Percentiles rank a stretch among this genome's conserved stretches.
Evolutionary conservation across 2,797 vertebrate species (phyloP).

Genomic region (Tragopan temminckii): DNA sequence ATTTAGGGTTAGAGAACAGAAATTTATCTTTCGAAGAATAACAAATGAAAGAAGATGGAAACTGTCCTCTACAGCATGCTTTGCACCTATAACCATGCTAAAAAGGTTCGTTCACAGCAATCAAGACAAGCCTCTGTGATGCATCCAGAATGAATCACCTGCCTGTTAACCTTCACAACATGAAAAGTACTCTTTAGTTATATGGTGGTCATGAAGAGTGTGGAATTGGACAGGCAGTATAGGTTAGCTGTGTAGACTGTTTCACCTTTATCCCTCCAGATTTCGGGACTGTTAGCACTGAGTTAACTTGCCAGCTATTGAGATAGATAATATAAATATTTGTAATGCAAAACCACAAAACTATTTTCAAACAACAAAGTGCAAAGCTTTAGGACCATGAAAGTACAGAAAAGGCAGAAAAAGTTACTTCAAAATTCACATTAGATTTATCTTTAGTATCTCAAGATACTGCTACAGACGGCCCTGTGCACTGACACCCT

Average conservation of each 20-base stretch:
- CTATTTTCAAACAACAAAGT: not conserved
- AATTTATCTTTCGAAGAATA: conserved; percentile 15
- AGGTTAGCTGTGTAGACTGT: accelerated
- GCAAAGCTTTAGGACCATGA: not conserved
- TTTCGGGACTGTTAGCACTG: not conserved
- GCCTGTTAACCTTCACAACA: not conserved
- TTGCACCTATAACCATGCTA: not conserved
- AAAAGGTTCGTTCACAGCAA: not conserved
- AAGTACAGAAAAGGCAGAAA: not conserved
- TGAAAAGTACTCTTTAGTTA: not conserved
- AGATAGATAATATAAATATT: not conserved
- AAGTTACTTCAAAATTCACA: not conserved
- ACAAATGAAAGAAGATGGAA: not conserved
- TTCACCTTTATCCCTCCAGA: not conserved
- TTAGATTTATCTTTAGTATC: not conserved
- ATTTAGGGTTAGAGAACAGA: not conserved
- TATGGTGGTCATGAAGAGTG: not conserved
- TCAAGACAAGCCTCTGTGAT: not conserved
- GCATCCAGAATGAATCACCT: not conserved
- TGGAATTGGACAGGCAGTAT: not conserved
- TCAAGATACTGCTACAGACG: accelerated
- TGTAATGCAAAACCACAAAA: not conserved
- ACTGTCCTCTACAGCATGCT: not conserved
- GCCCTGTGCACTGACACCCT: accelerated
- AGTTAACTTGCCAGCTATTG: not conserved